phyloP scores from a whole-genome alignment of 2,797 vertebrate species.

The Ptychobarbus kaznakovi region DNA sequence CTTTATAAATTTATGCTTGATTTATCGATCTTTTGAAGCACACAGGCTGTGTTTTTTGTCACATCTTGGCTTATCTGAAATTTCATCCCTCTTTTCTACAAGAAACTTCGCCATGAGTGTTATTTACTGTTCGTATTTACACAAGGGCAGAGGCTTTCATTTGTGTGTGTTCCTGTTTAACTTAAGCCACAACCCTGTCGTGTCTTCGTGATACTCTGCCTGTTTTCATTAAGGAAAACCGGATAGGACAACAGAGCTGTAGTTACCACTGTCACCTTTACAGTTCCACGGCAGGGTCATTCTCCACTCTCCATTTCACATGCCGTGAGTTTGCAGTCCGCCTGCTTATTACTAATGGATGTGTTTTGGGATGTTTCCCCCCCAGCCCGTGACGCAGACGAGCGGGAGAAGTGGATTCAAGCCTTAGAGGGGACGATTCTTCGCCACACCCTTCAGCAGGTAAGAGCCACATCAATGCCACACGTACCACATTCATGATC shows the following conservation, averaged over 20 bases:
- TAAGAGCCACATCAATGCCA: slow-evolving; percentile 67
- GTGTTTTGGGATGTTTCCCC: slow-evolving; percentile 48
- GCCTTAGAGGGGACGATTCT: slow-evolving; percentile 99
- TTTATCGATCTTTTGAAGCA: not conserved
- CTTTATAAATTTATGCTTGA: not conserved
- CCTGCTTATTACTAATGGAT: slow-evolving; percentile 33
- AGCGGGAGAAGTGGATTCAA: slow-evolving; percentile 99
- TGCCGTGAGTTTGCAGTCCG: slow-evolving; percentile 58
- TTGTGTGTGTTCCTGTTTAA: slow-evolving; percentile 36
- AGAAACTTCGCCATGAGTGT: not conserved
- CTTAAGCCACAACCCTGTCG: slow-evolving; percentile 22
- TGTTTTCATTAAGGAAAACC: slow-evolving; percentile 26
- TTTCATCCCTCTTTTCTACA: not conserved
- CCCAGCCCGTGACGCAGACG: slow-evolving; percentile 96
- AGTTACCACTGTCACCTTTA: not conserved
- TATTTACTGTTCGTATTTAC: slow-evolving; percentile 17
- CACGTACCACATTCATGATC: slow-evolving; percentile 2
- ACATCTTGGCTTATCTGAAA: not conserved
- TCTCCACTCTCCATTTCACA: slow-evolving; percentile 42
- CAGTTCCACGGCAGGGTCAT: slow-evolving; percentile 18
- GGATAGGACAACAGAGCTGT: not conserved
- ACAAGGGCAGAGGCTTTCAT: slow-evolving; percentile 20
- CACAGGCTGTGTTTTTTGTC: not conserved
- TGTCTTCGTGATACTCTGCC: slow-evolving; percentile 36
- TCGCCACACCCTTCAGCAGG: slow-evolving; percentile 94